These are phyloP conservation scores for Ericerus pela DNA, from an alignment of 1,140 invertebrate genomes.

Conservation along the genomic window DNA sequence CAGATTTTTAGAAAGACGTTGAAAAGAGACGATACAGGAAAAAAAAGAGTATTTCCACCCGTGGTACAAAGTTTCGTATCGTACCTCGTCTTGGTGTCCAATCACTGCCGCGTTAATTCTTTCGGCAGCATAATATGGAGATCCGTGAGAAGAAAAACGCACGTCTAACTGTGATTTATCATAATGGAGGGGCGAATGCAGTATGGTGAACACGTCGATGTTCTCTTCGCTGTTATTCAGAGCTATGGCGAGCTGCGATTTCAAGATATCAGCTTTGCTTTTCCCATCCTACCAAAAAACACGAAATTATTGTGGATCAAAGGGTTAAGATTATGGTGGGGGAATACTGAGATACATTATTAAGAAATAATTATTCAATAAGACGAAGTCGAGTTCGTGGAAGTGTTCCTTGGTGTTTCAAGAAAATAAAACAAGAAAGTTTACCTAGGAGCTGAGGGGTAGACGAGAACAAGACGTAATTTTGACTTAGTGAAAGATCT, in stretches of 20 bases:
- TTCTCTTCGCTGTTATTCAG: constrained; percentile 62
- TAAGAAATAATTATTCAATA: no score
- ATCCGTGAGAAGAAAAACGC: constrained; percentile 78
- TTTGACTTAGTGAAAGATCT: no score
- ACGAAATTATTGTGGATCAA: constrained; percentile 7
- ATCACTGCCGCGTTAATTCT: constrained; percentile 65
- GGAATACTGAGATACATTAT: no score
- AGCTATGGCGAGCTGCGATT: constrained; percentile 48
- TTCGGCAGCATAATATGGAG: constrained; percentile 74
- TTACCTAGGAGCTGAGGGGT: no score
- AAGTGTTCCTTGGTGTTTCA: no score
- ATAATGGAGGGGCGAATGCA: constrained; percentile 46
- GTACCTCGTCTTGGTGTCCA: constrained; percentile 46
- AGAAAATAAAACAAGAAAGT: not conserved
- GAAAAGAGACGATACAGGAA: not conserved
- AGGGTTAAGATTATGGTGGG: no score
- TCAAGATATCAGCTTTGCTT: constrained; percentile 58
- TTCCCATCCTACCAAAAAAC: constrained; percentile 35
- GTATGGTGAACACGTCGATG: constrained; percentile 83
- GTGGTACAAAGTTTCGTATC: not conserved
- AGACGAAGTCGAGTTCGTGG: no score
- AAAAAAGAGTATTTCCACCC: not conserved
- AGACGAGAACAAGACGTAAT: no score
- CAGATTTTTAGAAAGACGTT: no score
- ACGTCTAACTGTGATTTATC: constrained; percentile 54